Evolutionary conservation across 2,888 invertebrate genomes (phyloP).

Genomic region (Rhorus exstirpatorius): DNA sequence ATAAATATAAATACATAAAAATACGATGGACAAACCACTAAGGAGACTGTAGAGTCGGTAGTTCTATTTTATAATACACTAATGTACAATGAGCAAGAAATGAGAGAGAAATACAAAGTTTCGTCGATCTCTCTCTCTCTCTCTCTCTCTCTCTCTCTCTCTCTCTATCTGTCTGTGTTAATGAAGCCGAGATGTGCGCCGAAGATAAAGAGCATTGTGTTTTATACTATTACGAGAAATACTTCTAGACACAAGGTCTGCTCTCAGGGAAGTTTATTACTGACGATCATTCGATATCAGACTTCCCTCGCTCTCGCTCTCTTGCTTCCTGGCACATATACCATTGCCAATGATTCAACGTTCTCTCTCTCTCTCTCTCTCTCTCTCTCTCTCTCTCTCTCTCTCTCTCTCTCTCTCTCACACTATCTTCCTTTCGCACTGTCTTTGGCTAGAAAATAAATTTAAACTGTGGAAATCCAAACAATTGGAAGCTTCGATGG

Average conservation of each 20-base stretch:
- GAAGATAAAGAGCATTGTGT: constrained; percentile 70
- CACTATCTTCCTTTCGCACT: background rate
- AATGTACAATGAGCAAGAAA: constrained; percentile 13
- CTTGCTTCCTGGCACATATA: background rate
- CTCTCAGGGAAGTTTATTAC: constrained; percentile 71
- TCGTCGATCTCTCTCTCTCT: constrained; percentile 23
- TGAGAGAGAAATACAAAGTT: background rate
- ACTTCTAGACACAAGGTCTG: constrained; percentile 67
- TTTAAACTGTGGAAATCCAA: constrained; percentile 40
- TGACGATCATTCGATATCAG: constrained; percentile 68
- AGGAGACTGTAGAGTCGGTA: constrained; percentile 38
- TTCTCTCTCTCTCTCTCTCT: background rate
- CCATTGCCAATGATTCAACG: constrained; percentile 2
- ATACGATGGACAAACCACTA: constrained; percentile 19
- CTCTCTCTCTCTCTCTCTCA: background rate
- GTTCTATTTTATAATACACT: constrained; percentile 31
- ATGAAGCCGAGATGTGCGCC: constrained; percentile 68
- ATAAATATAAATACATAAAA: constrained; percentile 4
- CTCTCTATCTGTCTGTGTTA: constrained; percentile 55
- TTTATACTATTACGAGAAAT: constrained; percentile 59
- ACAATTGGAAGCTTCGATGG: constrained; percentile 42
- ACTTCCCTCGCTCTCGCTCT: constrained; percentile 17
- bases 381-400: constrained; percentile 5
- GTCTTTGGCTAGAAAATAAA: constrained; percentile 52
- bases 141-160: constrained; percentile 12